Evolutionary conservation across 2,113 vertebrate species (phyloP).

Genomic region (Rhabdornis inornatus): DNA sequence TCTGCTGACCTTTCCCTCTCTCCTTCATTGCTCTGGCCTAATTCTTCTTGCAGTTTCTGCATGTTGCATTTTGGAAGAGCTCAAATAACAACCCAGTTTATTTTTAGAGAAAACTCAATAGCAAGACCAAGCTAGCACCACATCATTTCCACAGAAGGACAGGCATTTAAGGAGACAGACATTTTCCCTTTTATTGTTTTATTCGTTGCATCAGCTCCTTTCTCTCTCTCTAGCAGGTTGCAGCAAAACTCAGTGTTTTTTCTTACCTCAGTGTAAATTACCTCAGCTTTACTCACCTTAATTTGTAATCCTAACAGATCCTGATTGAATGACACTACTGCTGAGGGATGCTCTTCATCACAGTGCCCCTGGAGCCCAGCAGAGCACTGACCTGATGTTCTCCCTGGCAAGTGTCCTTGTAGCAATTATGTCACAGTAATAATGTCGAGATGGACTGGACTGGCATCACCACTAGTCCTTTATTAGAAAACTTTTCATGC

Average conservation of each 20-base stretch:
- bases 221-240: background rate
- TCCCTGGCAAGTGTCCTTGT: background rate
- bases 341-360: background rate
- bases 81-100: conserved; percentile 26
- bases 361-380: background rate
- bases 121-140: background rate
- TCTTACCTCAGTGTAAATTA: background rate
- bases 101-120: conserved; percentile 43
- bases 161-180: background rate
- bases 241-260: background rate
- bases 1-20: conserved; percentile 16
- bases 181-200: background rate
- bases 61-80: conserved; percentile 18
- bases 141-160: conserved; percentile 14
- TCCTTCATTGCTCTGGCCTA: background rate
- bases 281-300: background rate
- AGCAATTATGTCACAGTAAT: too few species aligned
- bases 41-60: conserved; percentile 33
- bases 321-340: background rate
- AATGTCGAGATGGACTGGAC: too few species aligned
- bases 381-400: background rate
- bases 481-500: too few species aligned
- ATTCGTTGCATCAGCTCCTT: background rate
- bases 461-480: too few species aligned
- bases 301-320: background rate